Evolutionary conservation across 2,113 vertebrate genomes (phyloP).

Genomic region (Vimba vimba): DNA sequence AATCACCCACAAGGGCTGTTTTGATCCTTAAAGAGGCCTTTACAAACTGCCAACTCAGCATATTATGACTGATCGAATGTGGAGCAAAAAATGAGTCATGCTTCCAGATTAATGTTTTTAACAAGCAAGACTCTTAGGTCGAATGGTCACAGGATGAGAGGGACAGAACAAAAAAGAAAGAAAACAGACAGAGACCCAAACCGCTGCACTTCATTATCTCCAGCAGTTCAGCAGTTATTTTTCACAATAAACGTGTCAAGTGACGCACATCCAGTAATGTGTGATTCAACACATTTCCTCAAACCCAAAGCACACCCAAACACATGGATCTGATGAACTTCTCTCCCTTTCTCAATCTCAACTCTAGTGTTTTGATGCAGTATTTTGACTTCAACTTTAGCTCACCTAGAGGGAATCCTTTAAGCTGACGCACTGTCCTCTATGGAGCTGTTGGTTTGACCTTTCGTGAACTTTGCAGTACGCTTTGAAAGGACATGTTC

Average conservation of each 20-base stretch:
- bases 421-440: neutral
- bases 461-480: neutral
- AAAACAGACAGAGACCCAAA: constrained; percentile 24
- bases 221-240: constrained; percentile 15
- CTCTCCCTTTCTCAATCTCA: neutral
- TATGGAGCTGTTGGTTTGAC: neutral
- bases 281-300: constrained; percentile 33
- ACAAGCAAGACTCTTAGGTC: constrained; percentile 4
- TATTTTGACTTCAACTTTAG: neutral
- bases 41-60: constrained; percentile 39
- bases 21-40: constrained; percentile 1
- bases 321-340: constrained; percentile 13
- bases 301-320: constrained; percentile 27
- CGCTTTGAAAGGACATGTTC: neutral
- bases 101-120: neutral
- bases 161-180: neutral
- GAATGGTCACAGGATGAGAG: constrained; percentile 16
- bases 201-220: constrained; percentile 38
- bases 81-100: constrained; percentile 13
- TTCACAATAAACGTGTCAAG: constrained; percentile 33
- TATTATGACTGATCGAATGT: constrained; percentile 17
- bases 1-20: neutral
- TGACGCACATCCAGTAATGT: constrained; percentile 29
- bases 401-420: constrained; percentile 12
- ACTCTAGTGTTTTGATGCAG: neutral